Evolutionary conservation across 1,140 invertebrate species (phyloP), one percentile per base, ranked within the genome.

Genomic region (Lordiphosa mommai): DNA sequence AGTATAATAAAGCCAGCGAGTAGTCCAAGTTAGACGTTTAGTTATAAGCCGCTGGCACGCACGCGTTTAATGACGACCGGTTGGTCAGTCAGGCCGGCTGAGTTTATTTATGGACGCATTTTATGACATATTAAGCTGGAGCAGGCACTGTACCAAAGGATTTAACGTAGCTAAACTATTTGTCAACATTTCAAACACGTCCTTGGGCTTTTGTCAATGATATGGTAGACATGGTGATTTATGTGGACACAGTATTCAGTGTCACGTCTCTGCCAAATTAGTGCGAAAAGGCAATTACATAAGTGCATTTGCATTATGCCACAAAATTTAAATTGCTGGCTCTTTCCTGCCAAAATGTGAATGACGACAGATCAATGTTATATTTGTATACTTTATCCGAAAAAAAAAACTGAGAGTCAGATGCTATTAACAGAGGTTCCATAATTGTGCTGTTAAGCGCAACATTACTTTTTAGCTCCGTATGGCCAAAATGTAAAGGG

Each of bases 21-120:
- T 5, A 27, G 23, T 5, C 59, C 66, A n/a, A 38, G 30, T 66
- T 56, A 66, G 68, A 61, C 73, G 40, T 79, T 70, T 68, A 59
- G 61, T 72, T 59, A 82, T 80, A 80, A 80, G 71, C 53, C 57
- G 71, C 63, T 53, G 71, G 71, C 71, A 80, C 71, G 71, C 76
- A 82, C 52, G 37, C 38, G 61, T 43, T 37, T 76, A 84, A 76
- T 50, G 77, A 71, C 76, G 48, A 50, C 37, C 49, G 38, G 49
- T 47, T 38, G 46, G 32, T 61, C 30, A 46, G 33, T 53, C 38
- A 51, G 56, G 58, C 46, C 47, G 60, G 65, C 61, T 59, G 64
- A 77, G 68, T 79, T 68, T 72, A 76, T 76, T 82, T 71, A 76
- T 63, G 66, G 61, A 44, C 66, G 48, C 51, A 49, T 82, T 80